Conservation (phyloP, 2,888 invertebrate species). For the Byasa hedistus region DNA sequence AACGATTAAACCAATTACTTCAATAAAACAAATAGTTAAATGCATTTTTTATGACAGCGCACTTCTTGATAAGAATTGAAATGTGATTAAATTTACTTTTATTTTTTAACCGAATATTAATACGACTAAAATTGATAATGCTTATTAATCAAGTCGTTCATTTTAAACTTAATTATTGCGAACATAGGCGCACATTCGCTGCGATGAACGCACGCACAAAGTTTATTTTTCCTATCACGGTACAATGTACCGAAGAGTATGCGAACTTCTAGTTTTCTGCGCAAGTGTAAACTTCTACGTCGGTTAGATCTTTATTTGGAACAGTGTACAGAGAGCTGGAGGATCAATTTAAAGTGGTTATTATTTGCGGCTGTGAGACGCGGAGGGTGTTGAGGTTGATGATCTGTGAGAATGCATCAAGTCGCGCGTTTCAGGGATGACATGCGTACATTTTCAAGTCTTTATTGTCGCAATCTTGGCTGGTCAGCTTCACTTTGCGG, state of each 20-base stretch:
- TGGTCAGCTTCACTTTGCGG: conserved; percentile 10
- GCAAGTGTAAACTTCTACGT: conserved; percentile 32
- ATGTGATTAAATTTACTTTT: background rate
- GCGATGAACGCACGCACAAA: conserved; percentile 32
- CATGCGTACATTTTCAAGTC: conserved; percentile 56
- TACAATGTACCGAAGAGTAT: conserved; percentile 42
- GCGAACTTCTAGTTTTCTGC: conserved; percentile 34
- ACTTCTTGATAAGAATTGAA: background rate
- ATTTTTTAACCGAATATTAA: background rate
- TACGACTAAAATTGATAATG: background rate
- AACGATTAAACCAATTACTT: background rate
- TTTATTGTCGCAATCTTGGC: conserved; percentile 46
- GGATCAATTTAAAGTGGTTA: conserved; percentile 34
- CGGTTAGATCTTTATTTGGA: conserved; percentile 49
- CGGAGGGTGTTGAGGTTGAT: conserved; percentile 65
- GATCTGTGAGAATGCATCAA: conserved; percentile 71
- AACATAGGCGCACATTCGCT: conserved; percentile 11
- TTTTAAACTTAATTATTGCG: conserved; percentile 2
- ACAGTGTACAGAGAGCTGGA: conserved; percentile 39
- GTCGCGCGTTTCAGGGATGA: conserved; percentile 58
- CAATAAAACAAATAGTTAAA: background rate
- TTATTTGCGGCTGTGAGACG: conserved; percentile 39
- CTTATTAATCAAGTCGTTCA: background rate
- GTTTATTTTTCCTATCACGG: conserved; percentile 49
- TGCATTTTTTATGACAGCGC: too few relatives aligned